Conservation (phyloP, 2,113 vertebrate genomes). For the Sigmodon hispidus region DNA sequence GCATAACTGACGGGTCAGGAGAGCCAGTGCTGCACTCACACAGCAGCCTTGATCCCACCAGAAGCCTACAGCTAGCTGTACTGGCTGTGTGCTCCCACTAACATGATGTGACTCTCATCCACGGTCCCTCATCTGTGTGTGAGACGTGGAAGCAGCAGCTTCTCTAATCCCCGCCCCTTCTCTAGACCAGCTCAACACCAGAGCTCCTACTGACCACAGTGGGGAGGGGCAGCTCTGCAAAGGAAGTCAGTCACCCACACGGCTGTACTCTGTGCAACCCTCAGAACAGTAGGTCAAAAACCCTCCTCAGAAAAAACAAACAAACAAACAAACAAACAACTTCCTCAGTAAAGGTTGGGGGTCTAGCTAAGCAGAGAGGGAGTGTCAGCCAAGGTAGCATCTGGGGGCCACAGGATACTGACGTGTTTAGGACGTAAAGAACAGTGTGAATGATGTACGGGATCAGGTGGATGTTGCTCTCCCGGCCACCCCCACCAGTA, state of each 20-base stretch:
- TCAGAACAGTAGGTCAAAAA: not conserved
- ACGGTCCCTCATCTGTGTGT: not conserved
- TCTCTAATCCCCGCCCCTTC: not conserved
- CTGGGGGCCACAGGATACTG: constrained; percentile 70
- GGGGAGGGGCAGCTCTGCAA: not conserved
- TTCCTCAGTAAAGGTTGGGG: not conserved
- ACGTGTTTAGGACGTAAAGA: constrained; percentile 99
- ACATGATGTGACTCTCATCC: rapidly evolving
- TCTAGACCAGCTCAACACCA: not conserved
- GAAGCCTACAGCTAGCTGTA: not conserved
- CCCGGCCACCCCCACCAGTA: constrained; percentile 95
- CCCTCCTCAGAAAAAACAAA: not conserved
- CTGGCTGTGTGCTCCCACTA: rapidly evolving
- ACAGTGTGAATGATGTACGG: constrained; percentile 99
- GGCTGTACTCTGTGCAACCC: too few species aligned
- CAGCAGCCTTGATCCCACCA: not conserved
- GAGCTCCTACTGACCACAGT: not conserved
- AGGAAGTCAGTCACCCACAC: not conserved
- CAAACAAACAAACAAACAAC: not conserved
- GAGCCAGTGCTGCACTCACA: constrained; percentile 54
- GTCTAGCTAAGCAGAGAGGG: not conserved
- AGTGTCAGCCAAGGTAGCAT: rapidly evolving
- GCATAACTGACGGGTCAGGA: constrained; percentile 29
- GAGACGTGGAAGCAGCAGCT: not conserved
- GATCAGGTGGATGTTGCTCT: constrained; percentile 99